Conservation (phyloP, 2,797 vertebrate genomes). For the Urocyon cinereoargenteus region DNA sequence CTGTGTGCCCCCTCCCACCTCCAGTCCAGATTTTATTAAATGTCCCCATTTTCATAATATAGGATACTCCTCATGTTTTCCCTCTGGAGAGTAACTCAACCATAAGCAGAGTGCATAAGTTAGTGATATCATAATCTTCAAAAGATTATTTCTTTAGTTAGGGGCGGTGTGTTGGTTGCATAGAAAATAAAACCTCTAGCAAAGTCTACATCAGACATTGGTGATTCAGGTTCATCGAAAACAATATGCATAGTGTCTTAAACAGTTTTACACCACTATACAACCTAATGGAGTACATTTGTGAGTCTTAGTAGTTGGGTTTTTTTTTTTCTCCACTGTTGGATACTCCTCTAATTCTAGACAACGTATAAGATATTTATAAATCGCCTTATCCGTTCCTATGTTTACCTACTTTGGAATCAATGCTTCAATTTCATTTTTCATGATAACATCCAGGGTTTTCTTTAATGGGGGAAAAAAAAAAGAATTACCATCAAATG, state of each 20-base stretch:
- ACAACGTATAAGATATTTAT: slow-evolving; percentile 9
- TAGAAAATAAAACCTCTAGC: slow-evolving; percentile 32
- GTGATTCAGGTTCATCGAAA: neutral
- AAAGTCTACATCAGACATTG: neutral
- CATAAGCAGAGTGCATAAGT: neutral
- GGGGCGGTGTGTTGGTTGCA: neutral
- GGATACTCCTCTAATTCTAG: neutral
- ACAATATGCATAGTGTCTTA: neutral
- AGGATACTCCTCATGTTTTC: neutral
- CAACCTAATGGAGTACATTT: neutral
- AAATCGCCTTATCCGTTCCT: slow-evolving; percentile 1
- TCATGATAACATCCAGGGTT: neutral
- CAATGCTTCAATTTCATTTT: slow-evolving; percentile 47
- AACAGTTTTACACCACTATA: neutral
- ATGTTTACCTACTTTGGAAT: neutral
- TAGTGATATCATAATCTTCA: neutral
- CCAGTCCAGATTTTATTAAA: slow-evolving; percentile 47
- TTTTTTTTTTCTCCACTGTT: slow-evolving; percentile 42
- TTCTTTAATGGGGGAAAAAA: slow-evolving; percentile 44
- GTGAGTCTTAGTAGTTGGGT: neutral
- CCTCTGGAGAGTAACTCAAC: neutral
- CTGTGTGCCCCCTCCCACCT: neutral
- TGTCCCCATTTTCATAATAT: slow-evolving; percentile 56
- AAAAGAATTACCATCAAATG: neutral
- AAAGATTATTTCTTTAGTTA: slow-evolving; percentile 44